Evolutionary conservation across 1,140 invertebrate species (phyloP).

Genomic region (Cherax quadricarinatus): DNA sequence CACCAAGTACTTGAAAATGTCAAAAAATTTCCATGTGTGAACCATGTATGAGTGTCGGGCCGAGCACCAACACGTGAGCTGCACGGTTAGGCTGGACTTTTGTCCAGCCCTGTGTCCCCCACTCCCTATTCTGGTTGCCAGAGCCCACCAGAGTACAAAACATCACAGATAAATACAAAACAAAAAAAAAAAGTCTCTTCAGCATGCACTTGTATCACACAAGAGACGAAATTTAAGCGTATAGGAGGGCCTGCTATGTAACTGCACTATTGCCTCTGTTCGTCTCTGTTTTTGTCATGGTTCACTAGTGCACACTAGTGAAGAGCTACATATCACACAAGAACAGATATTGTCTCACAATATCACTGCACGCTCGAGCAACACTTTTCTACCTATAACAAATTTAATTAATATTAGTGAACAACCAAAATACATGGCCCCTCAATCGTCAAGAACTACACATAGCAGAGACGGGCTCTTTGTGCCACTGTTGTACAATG

Average conservation of each 20-base stretch:
- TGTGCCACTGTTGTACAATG: slow-evolving; percentile 68
- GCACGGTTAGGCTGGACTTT: slow-evolving; percentile 33
- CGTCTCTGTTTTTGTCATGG: slow-evolving; percentile 69
- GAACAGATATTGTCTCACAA: slow-evolving; percentile 70
- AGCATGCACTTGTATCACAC: slow-evolving; percentile 72
- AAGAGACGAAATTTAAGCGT: slow-evolving; percentile 71
- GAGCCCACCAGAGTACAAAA: slow-evolving; percentile 68
- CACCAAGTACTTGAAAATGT: slow-evolving; percentile 38
- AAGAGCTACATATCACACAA: slow-evolving; percentile 70
- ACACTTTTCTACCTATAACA: slow-evolving; percentile 66
- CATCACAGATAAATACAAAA: slow-evolving; percentile 70
- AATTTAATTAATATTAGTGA: slow-evolving; percentile 58
- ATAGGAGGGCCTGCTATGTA: slow-evolving; percentile 71
- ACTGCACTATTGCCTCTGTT: slow-evolving; percentile 66
- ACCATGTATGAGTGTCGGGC: slow-evolving; percentile 41
- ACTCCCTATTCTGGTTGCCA: slow-evolving; percentile 45
- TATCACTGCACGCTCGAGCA: slow-evolving; percentile 69
- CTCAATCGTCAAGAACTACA: slow-evolving; percentile 69
- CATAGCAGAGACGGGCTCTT: slow-evolving; percentile 66
- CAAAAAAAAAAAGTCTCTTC: slow-evolving; percentile 61
- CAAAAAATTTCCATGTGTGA: slow-evolving; percentile 48
- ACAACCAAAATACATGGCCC: slow-evolving; percentile 63
- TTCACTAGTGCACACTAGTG: slow-evolving; percentile 71
- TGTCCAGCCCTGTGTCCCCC: slow-evolving; percentile 33
- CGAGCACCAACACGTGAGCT: slow-evolving; percentile 66